These are phyloP conservation scores for Psilopsiagon aymara DNA, from an alignment of 2,113 vertebrate genomes.

Conservation along the genomic window DNA sequence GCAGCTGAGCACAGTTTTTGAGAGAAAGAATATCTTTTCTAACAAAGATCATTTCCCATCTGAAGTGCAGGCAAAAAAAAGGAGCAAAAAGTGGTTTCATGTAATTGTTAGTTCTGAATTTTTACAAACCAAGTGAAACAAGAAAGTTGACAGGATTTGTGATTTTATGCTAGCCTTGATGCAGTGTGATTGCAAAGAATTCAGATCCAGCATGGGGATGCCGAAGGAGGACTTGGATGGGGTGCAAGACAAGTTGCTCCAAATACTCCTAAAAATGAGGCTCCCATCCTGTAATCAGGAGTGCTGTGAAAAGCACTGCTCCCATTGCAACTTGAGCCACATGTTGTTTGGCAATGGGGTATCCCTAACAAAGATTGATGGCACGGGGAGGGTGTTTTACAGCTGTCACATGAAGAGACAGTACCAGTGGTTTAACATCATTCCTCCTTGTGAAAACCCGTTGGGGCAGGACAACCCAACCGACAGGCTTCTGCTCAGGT, in stretches of 20 bases:
- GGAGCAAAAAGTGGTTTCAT: neutral
- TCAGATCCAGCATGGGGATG: neutral
- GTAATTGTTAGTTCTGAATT: neutral
- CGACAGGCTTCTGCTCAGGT: neutral
- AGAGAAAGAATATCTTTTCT: neutral
- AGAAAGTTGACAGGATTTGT: neutral
- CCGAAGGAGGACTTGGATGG: rapidly evolving
- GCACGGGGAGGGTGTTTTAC: neutral
- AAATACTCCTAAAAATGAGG: neutral
- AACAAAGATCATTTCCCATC: neutral
- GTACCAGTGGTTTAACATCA: neutral
- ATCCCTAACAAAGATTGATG: neutral
- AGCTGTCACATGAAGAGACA: neutral
- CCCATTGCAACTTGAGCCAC: neutral
- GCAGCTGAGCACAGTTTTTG: neutral
- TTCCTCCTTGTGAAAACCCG: neutral
- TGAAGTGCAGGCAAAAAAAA: neutral
- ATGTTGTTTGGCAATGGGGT: neutral
- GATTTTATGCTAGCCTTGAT: neutral
- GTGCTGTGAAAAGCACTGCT: neutral
- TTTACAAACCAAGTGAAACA: neutral
- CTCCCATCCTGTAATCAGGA: neutral
- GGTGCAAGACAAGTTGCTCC: neutral
- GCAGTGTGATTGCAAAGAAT: neutral
- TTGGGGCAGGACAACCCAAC: neutral